Conservation (phyloP, 2,797 vertebrate genomes). For the Dendrocincla tyrannina region DNA sequence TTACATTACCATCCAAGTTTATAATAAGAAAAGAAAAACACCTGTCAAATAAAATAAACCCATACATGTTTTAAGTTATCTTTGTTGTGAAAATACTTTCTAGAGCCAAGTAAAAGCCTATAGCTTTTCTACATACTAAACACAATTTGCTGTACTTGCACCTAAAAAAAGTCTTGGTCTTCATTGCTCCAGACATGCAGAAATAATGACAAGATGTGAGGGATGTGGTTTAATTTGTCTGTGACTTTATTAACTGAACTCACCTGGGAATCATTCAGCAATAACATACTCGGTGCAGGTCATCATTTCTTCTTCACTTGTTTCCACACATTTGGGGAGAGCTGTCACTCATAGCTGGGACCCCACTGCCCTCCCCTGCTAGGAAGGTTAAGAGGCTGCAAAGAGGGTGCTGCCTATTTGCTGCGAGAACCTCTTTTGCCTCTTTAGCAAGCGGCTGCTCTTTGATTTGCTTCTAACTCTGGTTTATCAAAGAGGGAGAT, state of each 20-base stretch:
- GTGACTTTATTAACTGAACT: constrained; percentile 57
- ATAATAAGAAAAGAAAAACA: not conserved
- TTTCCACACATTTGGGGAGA: constrained; percentile 42
- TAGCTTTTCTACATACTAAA: not conserved
- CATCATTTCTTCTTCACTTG: constrained; percentile 55
- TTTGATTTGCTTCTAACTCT: not conserved
- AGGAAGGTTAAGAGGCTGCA: constrained; percentile 25
- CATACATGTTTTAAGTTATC: not conserved
- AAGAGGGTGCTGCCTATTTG: constrained; percentile 7
- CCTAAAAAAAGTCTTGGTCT: not conserved
- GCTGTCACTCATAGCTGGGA: constrained; percentile 56
- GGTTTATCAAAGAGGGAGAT: not conserved
- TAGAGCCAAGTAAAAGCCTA: not conserved
- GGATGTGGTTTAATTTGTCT: constrained; percentile 61
- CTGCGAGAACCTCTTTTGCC: not conserved
- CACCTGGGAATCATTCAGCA: constrained; percentile 65
- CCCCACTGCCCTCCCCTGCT: not conserved
- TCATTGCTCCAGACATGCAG: constrained; percentile 42
- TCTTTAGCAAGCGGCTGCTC: not conserved
- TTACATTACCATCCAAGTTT: not conserved
- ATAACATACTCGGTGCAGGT: constrained; percentile 30
- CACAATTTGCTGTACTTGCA: not conserved
- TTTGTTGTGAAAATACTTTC: not conserved
- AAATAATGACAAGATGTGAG: constrained; percentile 51
- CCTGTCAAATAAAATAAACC: not conserved